These are phyloP conservation scores for Ptiloglossa arizonensis DNA, from an alignment of 1,140 invertebrate species.

Conservation along the genomic window DNA sequence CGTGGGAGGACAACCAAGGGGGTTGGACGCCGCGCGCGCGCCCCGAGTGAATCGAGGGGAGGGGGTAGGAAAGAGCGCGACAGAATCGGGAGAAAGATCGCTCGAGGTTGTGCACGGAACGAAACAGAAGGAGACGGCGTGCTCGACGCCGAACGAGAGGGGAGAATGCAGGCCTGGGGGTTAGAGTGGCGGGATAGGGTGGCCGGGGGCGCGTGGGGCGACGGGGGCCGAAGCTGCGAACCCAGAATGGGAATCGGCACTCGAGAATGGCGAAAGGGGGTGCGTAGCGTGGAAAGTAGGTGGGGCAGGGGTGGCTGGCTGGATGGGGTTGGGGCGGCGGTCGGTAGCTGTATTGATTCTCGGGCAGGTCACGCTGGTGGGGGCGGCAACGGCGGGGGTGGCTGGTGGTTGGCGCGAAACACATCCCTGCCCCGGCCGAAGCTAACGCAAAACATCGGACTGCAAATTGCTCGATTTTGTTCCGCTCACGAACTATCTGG, in stretches of 20 bases:
- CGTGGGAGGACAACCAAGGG: conserved; percentile 29
- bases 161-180: conserved; percentile 50
- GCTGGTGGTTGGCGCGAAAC: conserved; percentile 67
- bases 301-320: conserved; percentile 52
- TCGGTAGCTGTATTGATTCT: conserved; percentile 80
- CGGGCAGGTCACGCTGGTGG: conserved; percentile 69
- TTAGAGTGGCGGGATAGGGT: conserved; percentile 40
- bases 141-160: not conserved
- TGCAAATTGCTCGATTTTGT: conserved; percentile 63
- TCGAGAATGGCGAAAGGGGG: conserved; percentile 65
- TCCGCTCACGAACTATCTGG: conserved; percentile 33
- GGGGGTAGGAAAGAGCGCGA: conserved; percentile 31
- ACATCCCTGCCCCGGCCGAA: conserved; percentile 71
- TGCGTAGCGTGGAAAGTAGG: conserved; percentile 67
- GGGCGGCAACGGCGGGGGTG: conserved; percentile 39
- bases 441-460: conserved; percentile 62
- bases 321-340: conserved; percentile 72
- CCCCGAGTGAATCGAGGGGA: too few relatives aligned
- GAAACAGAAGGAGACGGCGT: not conserved
- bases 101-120: conserved; percentile 4
- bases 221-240: conserved; percentile 58
- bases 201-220: not conserved
- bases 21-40: not conserved
- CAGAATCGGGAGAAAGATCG: conserved; percentile 13
- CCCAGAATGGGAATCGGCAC: conserved; percentile 69